A percentile compares a stretch with the other conserved stretches of the same genome.
phyloP scores from a whole-genome alignment of 1,140 invertebrate genomes.

The Triops longicaudatus region DNA sequence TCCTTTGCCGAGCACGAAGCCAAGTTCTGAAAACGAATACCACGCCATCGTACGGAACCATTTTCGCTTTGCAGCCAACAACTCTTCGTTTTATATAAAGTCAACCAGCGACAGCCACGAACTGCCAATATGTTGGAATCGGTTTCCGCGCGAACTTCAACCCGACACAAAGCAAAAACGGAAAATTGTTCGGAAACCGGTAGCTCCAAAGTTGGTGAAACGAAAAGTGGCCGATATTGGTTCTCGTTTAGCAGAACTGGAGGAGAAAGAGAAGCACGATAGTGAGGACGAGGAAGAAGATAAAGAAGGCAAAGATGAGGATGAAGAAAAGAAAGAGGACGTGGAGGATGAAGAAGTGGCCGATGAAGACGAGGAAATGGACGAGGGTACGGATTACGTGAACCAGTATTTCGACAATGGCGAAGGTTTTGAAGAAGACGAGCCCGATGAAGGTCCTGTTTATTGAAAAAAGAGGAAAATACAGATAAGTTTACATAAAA shows the following conservation, averaged over 20 bases:
- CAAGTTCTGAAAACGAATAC: slow-evolving; percentile 19
- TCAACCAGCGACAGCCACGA: slow-evolving; percentile 13
- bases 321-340: slow-evolving; percentile 24
- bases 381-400: slow-evolving; percentile 23
- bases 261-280: slow-evolving; percentile 23
- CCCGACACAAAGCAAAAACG: not conserved
- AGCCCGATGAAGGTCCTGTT: not conserved
- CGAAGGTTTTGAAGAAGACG: slow-evolving; percentile 25
- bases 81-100: slow-evolving; percentile 19
- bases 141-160: slow-evolving; percentile 21
- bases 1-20: not conserved
- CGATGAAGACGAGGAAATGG: slow-evolving; percentile 18
- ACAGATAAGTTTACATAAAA: slow-evolving; percentile 17
- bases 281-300: slow-evolving; percentile 23
- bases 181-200: not conserved
- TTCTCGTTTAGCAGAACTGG: slow-evolving; percentile 19
- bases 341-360: slow-evolving; percentile 22
- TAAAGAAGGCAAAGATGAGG: slow-evolving; percentile 22
- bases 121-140: slow-evolving; percentile 24
- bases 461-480: slow-evolving; percentile 16
- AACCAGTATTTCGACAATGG: slow-evolving; percentile 26
- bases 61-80: slow-evolving; percentile 17
- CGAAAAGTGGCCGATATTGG: slow-evolving; percentile 22
- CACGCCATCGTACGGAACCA: slow-evolving; percentile 21
- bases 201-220: not conserved